phyloP scores from a whole-genome alignment of 2,797 vertebrate genomes.

The Babyrousa celebensis region DNA sequence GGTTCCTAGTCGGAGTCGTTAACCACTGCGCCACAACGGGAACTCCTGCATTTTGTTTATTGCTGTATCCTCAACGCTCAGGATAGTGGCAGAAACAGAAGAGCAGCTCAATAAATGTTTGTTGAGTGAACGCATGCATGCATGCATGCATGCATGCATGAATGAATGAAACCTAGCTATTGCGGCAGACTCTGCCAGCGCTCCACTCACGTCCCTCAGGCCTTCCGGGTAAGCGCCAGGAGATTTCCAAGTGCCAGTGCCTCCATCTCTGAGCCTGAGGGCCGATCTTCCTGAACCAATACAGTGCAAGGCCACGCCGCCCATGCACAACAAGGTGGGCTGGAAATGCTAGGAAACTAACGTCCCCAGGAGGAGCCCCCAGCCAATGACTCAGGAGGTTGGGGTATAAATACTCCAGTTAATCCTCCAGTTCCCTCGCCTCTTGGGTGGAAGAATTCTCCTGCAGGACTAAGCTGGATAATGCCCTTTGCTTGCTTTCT shows the following conservation, averaged over 20 bases:
- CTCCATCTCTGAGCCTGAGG: background rate
- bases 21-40: too few species aligned
- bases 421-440: background rate
- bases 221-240: background rate
- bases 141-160: background rate
- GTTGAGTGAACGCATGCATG: background rate
- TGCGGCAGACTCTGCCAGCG: background rate
- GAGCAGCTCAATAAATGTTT: background rate
- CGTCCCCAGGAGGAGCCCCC: background rate
- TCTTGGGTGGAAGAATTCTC: background rate
- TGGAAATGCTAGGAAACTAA: background rate
- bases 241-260: background rate
- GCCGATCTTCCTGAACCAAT: background rate
- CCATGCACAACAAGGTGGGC: background rate
- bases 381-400: background rate
- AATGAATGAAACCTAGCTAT: background rate
- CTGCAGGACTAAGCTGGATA: slow-evolving; percentile 11
- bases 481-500: background rate
- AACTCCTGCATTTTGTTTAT: slow-evolving; percentile 64
- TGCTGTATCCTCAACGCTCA: background rate
- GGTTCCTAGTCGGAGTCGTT: too few species aligned
- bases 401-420: background rate
- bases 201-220: background rate
- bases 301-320: background rate
- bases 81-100: slow-evolving; percentile 1